A percentile compares a stretch with the other conserved stretches of the same genome.
These are phyloP conservation scores for Chloroceryle aenea DNA, from an alignment of 2,113 vertebrate species.

Conservation along the genomic window DNA sequence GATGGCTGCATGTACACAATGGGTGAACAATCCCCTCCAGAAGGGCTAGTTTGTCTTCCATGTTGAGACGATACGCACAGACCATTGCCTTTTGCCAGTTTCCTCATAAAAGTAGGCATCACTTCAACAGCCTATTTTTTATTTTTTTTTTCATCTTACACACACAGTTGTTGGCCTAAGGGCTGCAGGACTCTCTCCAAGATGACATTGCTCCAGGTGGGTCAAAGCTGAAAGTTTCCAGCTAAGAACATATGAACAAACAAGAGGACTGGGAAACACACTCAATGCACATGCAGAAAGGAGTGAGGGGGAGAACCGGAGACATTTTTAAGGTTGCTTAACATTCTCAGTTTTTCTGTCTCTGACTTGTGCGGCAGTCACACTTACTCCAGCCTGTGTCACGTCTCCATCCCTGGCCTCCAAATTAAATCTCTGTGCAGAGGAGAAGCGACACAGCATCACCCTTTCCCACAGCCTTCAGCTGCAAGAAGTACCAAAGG, in stretches of 20 bases:
- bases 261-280: background rate
- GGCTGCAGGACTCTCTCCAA: conserved; percentile 33
- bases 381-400: background rate
- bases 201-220: conserved; percentile 62
- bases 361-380: background rate
- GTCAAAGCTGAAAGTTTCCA: conserved; percentile 62
- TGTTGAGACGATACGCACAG: background rate
- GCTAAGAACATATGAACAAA: background rate
- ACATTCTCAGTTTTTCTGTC: background rate
- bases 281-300: background rate
- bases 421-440: background rate
- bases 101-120: conserved; percentile 31
- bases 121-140: background rate
- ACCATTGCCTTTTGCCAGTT: background rate
- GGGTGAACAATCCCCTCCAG: background rate
- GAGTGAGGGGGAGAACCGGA: background rate
- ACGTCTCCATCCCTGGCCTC: background rate
- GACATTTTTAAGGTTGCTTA: background rate
- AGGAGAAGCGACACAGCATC: background rate
- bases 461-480: background rate
- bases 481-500: background rate
- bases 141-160: background rate
- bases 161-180: conserved; percentile 13
- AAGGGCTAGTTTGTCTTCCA: background rate
- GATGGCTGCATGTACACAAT: fast-evolving